Base-by-base conservation (phyloP, 1,140 invertebrate species). In the Homarus americanus region DNA sequence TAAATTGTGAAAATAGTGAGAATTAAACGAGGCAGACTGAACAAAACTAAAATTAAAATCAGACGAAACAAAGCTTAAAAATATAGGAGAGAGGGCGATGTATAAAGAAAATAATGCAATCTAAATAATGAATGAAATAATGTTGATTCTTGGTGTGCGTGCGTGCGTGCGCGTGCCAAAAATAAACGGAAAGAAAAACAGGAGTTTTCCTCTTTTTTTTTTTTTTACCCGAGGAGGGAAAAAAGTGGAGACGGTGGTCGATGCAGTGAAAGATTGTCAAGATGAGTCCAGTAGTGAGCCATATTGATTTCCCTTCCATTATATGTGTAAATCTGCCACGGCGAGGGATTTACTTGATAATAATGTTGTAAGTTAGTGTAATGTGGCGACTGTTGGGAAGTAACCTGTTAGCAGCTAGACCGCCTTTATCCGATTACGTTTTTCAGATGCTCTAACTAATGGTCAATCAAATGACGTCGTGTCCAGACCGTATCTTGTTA, bases 401-500 rank as follows among this genome's bases (percentile, higher is more conserved):
- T 69, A 69, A 69, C n/a, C 28, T 69, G 63, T 69, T 69, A 69
- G 28, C 63, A 32, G 63, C n/a, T 9, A 32, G 24, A 49, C 49
- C 63, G 24, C 76, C 86, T 34, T 63, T 44, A 63, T 63, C 86
- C 78, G 38, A 78, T 80, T 69, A 72, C 86, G 53, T 53, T 80
- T 82, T 89, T 83, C 88, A 84, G 79, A 78, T 32, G 69, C 80
- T 76, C 80, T 90, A 90, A 90, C 88, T 90, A 90, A 90, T 90
- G 88, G 88, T 90, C 88, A 90, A 90, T 90, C 88, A 73, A 83
- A 76, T 40, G 82, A 82, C 88, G 88, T 90, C 88, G 79, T 66
- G 88, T 90, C 88, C 88, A 90, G 88, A 76, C 82, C 80, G 63
- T 90, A 90, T 90, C 88, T 90, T 90, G 88, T 90, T 90, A 90